Base-by-base conservation (phyloP, 2,888 invertebrate species). In the Amphipyra berbera region DNA sequence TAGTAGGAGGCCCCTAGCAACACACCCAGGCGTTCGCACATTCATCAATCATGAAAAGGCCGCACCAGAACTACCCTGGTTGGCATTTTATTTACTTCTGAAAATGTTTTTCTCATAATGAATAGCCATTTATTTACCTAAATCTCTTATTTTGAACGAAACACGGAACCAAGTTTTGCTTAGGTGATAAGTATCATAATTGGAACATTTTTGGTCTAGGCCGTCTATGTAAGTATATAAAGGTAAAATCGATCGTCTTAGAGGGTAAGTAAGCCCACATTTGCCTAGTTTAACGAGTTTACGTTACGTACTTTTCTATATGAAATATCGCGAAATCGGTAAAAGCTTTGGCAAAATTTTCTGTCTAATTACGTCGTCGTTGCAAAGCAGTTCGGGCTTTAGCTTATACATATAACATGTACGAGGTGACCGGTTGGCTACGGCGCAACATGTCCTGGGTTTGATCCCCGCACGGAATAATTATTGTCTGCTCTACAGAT, bases 131-230 rank as follows among this genome's bases (percentile, higher is more conserved):
- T 40, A 42, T 45, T 49, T 53, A 58, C n/a, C 10, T n/a, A n/a
- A 49, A 46, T 47, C 30, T 60, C 46, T 44, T 61, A 54, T 47
- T 68, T 50, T 13, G 6, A 7, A n/a, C 2, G 12, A 10, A 73
- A 41, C 13, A 15, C 6, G 9, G 14, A 69, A 45, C 15, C 35
- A 41, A 50, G 15, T 12, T 35, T 40, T 4, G 7, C 50, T 37
- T 57, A 53, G 47, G n/a, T 55, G 38, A 35, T 40, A 21, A 21
- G 73, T 83, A 83, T 80, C 81, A 73, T 84, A 84, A 88, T 87
- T 84, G 81, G 80, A 79, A 82, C 84, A 87, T 73, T 68, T 58
- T 86, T 80, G 78, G 86, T 86, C 83, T 86, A 85, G 84, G 82
- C 80, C 83, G 75, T 60, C 76, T 76, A 74, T 63, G 76, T 74